A percentile compares a stretch with the other conserved stretches of the same genome.
Evolutionary conservation across 2,797 vertebrate genomes (phyloP).

Genomic region (Lophius americanus): DNA sequence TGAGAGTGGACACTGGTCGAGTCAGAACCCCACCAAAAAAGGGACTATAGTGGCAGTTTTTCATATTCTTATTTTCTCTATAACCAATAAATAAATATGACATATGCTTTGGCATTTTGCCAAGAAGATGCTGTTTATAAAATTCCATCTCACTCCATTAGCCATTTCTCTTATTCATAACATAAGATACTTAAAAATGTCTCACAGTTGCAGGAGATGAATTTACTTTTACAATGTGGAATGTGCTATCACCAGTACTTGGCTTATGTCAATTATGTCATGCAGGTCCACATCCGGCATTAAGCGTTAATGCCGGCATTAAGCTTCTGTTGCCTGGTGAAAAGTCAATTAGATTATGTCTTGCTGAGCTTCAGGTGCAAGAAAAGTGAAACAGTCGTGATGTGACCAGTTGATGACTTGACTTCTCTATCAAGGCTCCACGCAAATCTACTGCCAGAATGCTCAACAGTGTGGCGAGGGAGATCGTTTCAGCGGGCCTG

Average conservation of each 20-base stretch:
- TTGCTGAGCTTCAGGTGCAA: constrained; percentile 38
- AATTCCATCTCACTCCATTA: constrained; percentile 3
- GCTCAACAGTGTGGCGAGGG: not conserved
- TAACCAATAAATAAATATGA: constrained; percentile 26
- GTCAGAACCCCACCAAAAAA: constrained; percentile 10
- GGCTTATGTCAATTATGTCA: constrained; percentile 73
- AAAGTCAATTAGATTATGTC: constrained; percentile 63
- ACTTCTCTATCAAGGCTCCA: constrained; percentile 53
- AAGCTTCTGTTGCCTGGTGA: constrained; percentile 40
- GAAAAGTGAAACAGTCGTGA: constrained; percentile 26
- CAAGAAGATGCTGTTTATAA: constrained; percentile 1
- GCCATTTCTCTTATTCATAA: constrained; percentile 21
- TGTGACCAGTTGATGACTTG: constrained; percentile 51
- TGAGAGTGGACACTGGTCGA: constrained; percentile 52
- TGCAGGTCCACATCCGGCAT: constrained; percentile 30
- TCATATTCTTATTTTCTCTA: not conserved
- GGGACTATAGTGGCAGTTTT: not conserved
- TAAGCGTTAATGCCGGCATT: constrained; percentile 42
- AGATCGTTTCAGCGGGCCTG: constrained; percentile 16
- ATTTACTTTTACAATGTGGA: constrained; percentile 27
- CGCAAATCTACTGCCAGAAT: constrained; percentile 28
- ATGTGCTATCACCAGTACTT: constrained; percentile 46
- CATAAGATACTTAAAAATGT: constrained; percentile 20
- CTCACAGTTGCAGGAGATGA: constrained; percentile 14
- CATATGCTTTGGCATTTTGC: constrained; percentile 10